Conservation (phyloP, 92 coral and sea anemone species). For the Chrysogorgia sp. region DNA sequence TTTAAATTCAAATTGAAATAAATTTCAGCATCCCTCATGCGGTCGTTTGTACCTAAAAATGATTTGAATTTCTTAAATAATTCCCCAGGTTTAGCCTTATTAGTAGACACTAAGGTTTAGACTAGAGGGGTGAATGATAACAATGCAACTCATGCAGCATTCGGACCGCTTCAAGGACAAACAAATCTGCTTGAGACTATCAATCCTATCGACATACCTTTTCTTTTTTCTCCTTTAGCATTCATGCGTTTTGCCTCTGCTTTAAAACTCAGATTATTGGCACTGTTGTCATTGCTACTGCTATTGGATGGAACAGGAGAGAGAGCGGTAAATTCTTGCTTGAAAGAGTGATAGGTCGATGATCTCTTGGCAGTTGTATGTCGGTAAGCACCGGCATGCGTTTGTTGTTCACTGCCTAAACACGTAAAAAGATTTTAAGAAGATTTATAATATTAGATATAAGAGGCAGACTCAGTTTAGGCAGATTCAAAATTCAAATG, state of each 20-base stretch:
- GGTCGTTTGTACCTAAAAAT: conserved; percentile 36
- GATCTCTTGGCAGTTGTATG: conserved; percentile 6
- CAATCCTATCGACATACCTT: conserved; percentile 46
- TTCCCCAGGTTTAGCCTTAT: too few relatives aligned
- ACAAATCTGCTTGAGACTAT: conserved; percentile 19
- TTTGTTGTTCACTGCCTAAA: conserved; percentile 12
- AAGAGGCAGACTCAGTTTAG: too few relatives aligned
- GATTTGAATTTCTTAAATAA: too few relatives aligned
- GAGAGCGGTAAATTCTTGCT: conserved; percentile 92
- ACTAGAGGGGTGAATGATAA: too few relatives aligned
- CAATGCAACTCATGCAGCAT: too few relatives aligned
- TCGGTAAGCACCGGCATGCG: neutral
- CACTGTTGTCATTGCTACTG: conserved; percentile 73
- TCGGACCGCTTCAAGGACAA: conserved; percentile 13
- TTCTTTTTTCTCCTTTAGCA: conserved; percentile 21
- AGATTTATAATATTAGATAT: too few relatives aligned
- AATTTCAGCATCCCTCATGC: too few relatives aligned
- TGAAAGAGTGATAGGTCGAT: conserved; percentile 58
- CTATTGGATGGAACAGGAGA: conserved; percentile 97
- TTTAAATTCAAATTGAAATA: too few relatives aligned
- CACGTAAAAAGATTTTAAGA: neutral
- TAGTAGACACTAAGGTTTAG: too few relatives aligned
- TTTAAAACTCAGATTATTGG: neutral
- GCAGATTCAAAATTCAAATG: too few relatives aligned
- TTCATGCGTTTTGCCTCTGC: conserved; percentile 28